Percentiles rank a stretch among this genome's conserved stretches.
Evolutionary conservation across 2,888 invertebrate genomes (phyloP).

Genomic region (Agonopterix heracliana): DNA sequence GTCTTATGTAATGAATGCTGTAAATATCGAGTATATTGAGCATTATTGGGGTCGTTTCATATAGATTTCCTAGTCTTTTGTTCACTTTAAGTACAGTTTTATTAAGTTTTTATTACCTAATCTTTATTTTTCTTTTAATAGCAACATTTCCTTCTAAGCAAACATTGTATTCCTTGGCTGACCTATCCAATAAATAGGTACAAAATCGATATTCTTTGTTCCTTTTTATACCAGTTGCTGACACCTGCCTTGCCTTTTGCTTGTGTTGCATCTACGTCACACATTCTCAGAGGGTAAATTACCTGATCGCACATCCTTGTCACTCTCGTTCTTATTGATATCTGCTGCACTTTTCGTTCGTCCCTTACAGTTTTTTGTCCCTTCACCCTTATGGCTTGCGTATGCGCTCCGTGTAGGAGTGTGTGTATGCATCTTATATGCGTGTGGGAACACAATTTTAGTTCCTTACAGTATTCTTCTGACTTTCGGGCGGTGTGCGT

Average conservation of each 20-base stretch:
- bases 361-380: conserved; percentile 59
- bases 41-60: too few species aligned
- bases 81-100: too few species aligned
- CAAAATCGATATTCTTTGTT: conserved; percentile 48
- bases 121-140: too few species aligned
- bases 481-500: conserved; percentile 42
- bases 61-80: too few species aligned
- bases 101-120: too few species aligned
- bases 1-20: too few species aligned
- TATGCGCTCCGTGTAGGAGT: conserved; percentile 50
- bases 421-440: conserved; percentile 29
- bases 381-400: conserved; percentile 60
- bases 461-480: conserved; percentile 42
- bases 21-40: too few species aligned
- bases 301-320: conserved; percentile 52
- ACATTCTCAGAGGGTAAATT: conserved; percentile 58
- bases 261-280: conserved; percentile 62
- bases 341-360: conserved; percentile 43
- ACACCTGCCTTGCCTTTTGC: conserved; percentile 60
- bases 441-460: conserved; percentile 42
- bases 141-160: too few species aligned
- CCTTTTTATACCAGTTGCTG: conserved; percentile 46
- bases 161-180: conserved; percentile 11
- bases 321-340: conserved; percentile 23
- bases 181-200: conserved; percentile 56